Evolutionary conservation across 2,888 invertebrate genomes (phyloP).

Genomic region (Cremastinae sp.): DNA sequence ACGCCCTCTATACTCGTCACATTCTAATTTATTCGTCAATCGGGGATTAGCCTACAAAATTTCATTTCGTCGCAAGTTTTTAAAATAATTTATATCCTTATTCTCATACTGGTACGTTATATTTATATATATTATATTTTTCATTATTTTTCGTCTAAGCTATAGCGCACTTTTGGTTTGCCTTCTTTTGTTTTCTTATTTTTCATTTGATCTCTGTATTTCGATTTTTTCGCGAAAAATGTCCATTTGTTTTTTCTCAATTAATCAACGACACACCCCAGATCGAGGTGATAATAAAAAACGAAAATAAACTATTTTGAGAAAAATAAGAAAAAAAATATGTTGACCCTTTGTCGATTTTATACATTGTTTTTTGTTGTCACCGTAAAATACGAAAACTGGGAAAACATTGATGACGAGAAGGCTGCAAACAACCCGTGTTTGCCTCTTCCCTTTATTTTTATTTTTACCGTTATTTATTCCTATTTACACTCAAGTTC

Average conservation of each 20-base stretch:
- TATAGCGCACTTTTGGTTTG: constrained; percentile 9
- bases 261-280: too few species aligned
- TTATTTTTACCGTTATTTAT: too few species aligned
- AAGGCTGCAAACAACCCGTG: constrained; percentile 47
- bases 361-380: constrained; percentile 32
- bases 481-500: constrained; percentile 8
- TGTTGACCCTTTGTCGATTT: background rate
- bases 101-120: background rate
- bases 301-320: too few species aligned
- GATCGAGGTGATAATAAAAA: too few species aligned
- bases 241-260: too few species aligned
- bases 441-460: constrained; percentile 11
- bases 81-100: background rate
- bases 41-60: constrained; percentile 67
- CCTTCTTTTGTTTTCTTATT: background rate
- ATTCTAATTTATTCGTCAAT: constrained; percentile 21
- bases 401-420: constrained; percentile 37
- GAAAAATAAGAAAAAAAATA: too few species aligned
- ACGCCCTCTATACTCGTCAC: background rate
- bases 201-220: background rate
- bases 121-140: constrained; percentile 27
- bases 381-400: constrained; percentile 48
- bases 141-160: background rate
- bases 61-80: constrained; percentile 62
- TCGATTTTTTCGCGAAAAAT: background rate